Percentiles rank a stretch among this genome's conserved stretches.
These are phyloP conservation scores for Pogonomyrmex barbatus DNA, from an alignment of 1,140 invertebrate species.

Conservation along the genomic window DNA sequence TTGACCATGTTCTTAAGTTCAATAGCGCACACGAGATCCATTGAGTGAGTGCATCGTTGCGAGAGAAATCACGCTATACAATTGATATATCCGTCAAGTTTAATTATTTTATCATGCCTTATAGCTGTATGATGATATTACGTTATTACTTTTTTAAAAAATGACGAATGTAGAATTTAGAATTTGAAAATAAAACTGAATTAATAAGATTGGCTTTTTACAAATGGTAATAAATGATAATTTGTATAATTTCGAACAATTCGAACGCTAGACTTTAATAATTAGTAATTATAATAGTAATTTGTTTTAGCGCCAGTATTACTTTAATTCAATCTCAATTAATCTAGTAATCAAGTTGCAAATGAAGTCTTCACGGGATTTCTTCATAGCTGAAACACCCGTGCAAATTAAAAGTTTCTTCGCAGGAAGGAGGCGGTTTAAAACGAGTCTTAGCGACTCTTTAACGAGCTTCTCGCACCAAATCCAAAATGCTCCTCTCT, in stretches of 20 bases:
- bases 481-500: constrained; percentile 50
- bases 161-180: neutral
- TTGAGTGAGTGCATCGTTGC: constrained; percentile 1
- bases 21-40: constrained; percentile 13
- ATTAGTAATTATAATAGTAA: constrained; percentile 13
- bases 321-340: constrained; percentile 57
- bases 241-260: neutral
- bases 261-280: neutral
- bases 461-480: constrained; percentile 57
- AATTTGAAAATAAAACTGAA: neutral
- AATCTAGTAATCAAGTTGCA: constrained; percentile 57
- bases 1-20: constrained; percentile 29
- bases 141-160: neutral
- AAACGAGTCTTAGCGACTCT: constrained; percentile 61
- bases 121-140: too few relatives aligned
- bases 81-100: neutral
- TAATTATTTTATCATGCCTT: constrained; percentile 3
- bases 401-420: constrained; percentile 58
- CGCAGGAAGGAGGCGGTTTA: constrained; percentile 1
- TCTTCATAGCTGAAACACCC: constrained; percentile 38
- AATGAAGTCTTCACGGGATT: constrained; percentile 49
- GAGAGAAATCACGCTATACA: neutral
- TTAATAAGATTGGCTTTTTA: neutral
- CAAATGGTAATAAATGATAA: constrained; percentile 1
- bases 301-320: constrained; percentile 17